phyloP scores from a whole-genome alignment of 2,888 invertebrate species.

The Acrocyrtus sp. region DNA sequence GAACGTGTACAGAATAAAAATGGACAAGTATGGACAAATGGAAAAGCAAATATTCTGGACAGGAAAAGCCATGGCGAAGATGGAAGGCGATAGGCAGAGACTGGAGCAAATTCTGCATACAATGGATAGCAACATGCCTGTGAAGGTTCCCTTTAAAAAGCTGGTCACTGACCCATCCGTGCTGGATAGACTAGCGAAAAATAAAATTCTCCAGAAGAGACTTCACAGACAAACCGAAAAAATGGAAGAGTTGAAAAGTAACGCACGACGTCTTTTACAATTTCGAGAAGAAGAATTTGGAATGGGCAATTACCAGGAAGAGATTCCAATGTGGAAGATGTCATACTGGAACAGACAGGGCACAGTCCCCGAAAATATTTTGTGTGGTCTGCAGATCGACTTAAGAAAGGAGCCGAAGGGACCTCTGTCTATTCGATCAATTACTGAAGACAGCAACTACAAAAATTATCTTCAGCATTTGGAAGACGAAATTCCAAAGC shows the following conservation, averaged over 20 bases:
- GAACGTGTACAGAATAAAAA: slow-evolving; percentile 49
- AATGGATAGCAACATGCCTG: slow-evolving; percentile 52
- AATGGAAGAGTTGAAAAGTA: slow-evolving; percentile 55
- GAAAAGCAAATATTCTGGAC: slow-evolving; percentile 61
- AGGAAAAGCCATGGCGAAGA: slow-evolving; percentile 57
- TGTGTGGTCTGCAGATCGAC: slow-evolving; percentile 32
- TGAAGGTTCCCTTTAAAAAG: slow-evolving; percentile 57
- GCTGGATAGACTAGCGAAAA: slow-evolving; percentile 58
- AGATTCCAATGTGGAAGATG: slow-evolving; percentile 48
- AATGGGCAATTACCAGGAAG: slow-evolving; percentile 13
- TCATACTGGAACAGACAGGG: slow-evolving; percentile 37
- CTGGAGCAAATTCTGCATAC: slow-evolving; percentile 52
- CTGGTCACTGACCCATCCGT: slow-evolving; percentile 60
- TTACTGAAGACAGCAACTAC: slow-evolving; percentile 48
- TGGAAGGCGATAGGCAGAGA: slow-evolving; percentile 57
- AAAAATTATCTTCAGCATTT: slow-evolving; percentile 56
- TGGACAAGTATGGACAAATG: slow-evolving; percentile 52
- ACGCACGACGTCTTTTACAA: slow-evolving; percentile 46
- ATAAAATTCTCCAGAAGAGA: slow-evolving; percentile 57
- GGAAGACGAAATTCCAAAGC: slow-evolving; percentile 53
- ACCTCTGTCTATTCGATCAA: background rate
- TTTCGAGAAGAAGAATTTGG: slow-evolving; percentile 45
- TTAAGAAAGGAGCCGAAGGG: slow-evolving; percentile 2
- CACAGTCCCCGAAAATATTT: slow-evolving; percentile 6
- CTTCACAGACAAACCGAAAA: slow-evolving; percentile 52